Conservation (phyloP, 1,140 invertebrate genomes). For the Saccostrea glomerata region DNA sequence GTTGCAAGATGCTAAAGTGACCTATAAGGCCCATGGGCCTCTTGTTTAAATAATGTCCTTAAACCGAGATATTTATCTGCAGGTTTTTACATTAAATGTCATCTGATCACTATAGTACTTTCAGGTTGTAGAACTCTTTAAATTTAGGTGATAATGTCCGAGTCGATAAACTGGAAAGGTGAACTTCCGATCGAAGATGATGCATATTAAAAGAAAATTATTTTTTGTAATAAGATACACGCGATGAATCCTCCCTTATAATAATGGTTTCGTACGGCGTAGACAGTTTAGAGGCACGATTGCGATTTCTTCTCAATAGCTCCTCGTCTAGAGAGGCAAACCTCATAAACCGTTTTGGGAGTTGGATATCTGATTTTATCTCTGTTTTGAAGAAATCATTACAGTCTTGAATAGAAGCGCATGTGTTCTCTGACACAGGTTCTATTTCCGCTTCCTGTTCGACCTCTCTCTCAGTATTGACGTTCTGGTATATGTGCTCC, state of each 20-base stretch:
- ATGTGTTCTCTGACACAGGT: neutral
- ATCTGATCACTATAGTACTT: no score
- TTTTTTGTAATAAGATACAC: constrained; percentile 1
- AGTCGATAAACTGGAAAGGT: no score
- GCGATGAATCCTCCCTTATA: neutral
- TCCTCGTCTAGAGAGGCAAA: neutral
- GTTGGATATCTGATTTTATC: no score
- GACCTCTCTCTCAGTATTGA: neutral
- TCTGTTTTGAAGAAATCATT: neutral
- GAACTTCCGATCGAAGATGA: no score
- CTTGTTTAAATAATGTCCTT: no score
- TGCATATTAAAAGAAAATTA: neutral
- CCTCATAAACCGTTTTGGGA: neutral
- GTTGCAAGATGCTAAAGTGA: no score
- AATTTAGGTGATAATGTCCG: no score
- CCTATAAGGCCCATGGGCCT: no score
- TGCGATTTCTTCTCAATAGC: neutral
- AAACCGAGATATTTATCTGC: no score
- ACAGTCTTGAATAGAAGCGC: neutral
- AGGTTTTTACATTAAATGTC: no score
- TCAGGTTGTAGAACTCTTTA: no score
- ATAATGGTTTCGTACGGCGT: neutral
- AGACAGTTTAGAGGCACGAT: neutral
- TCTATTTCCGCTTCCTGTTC: neutral
- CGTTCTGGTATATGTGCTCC: neutral